A percentile compares a stretch with the other conserved stretches of the same genome.
These are phyloP conservation scores for Venturia canescens DNA, from an alignment of 1,140 invertebrate species.

Conservation along the genomic window DNA sequence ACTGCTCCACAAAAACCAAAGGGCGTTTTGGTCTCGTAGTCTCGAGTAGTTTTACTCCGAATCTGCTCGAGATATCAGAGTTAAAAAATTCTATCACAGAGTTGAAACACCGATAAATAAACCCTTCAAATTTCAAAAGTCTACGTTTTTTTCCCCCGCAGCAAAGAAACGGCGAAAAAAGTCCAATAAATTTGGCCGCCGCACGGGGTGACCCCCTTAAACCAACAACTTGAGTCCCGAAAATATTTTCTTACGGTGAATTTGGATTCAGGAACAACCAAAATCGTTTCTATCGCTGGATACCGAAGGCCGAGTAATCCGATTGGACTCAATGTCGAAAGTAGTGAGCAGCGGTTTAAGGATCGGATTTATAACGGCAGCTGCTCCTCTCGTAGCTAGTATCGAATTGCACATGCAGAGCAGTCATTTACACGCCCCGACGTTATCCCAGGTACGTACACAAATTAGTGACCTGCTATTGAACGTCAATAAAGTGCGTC, in stretches of 20 bases:
- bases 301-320: slow-evolving; percentile 85
- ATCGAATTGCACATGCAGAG: slow-evolving; percentile 85
- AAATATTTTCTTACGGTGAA: slow-evolving; percentile 30
- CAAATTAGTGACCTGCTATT: slow-evolving; percentile 50
- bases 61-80: too few species aligned
- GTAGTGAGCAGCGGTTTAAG: slow-evolving; percentile 85
- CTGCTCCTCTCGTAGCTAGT: slow-evolving; percentile 79
- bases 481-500: not conserved
- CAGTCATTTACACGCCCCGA: slow-evolving; percentile 84
- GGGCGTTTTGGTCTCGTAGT: too few species aligned
- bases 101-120: too few species aligned
- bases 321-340: slow-evolving; percentile 90
- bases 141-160: too few species aligned
- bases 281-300: slow-evolving; percentile 87
- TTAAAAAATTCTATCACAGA: too few species aligned
- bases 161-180: too few species aligned
- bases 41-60: too few species aligned
- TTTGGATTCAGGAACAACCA: slow-evolving; percentile 74
- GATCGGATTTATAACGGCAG: slow-evolving; percentile 84
- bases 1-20: too few species aligned
- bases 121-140: too few species aligned
- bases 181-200: too few species aligned
- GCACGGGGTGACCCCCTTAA: too few species aligned
- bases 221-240: not conserved
- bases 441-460: slow-evolving; percentile 83